These are phyloP conservation scores for Drosophila pseudoananassae DNA, from an alignment of 1,140 invertebrate genomes.

Conservation along the genomic window DNA sequence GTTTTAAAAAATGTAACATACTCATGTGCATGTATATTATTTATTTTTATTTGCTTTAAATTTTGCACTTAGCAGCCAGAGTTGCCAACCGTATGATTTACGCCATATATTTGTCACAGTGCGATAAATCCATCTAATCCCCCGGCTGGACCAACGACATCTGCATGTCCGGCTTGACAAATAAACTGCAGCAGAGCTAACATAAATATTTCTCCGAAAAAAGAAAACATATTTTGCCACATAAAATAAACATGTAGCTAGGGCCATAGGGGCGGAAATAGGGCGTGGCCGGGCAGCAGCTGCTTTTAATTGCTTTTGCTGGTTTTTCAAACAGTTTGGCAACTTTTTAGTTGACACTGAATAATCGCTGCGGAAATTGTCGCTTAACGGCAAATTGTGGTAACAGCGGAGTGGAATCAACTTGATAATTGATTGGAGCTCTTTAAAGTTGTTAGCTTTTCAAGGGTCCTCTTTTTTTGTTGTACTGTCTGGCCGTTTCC, in stretches of 20 bases:
- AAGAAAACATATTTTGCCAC: conserved; percentile 54
- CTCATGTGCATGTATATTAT: conserved; percentile 27
- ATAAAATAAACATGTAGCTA: conserved; percentile 39
- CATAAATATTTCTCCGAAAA: conserved; percentile 70
- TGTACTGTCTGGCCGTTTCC: conserved; percentile 17
- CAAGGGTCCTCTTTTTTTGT: background rate
- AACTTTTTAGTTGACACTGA: conserved; percentile 56
- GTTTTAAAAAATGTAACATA: background rate
- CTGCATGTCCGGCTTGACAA: conserved; percentile 67
- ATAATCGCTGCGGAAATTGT: conserved; percentile 75
- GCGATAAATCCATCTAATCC: conserved; percentile 77
- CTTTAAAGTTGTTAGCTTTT: conserved; percentile 48
- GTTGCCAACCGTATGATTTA: conserved; percentile 35
- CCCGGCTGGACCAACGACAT: conserved; percentile 39
- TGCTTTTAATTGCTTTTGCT: conserved; percentile 64
- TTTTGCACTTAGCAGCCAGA: conserved; percentile 19
- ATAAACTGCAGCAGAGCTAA: conserved; percentile 63
- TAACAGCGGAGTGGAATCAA: conserved; percentile 20
- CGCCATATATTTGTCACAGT: conserved; percentile 54
- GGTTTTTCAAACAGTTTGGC: conserved; percentile 37
- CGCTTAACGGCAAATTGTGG: conserved; percentile 71
- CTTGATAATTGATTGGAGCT: conserved; percentile 70
- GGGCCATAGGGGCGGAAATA: background rate
- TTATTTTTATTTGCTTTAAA: conserved; percentile 22
- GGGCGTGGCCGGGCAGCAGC: conserved; percentile 40